Conservation (phyloP, 2,113 vertebrate genomes). For the Raja brachyura region DNA sequence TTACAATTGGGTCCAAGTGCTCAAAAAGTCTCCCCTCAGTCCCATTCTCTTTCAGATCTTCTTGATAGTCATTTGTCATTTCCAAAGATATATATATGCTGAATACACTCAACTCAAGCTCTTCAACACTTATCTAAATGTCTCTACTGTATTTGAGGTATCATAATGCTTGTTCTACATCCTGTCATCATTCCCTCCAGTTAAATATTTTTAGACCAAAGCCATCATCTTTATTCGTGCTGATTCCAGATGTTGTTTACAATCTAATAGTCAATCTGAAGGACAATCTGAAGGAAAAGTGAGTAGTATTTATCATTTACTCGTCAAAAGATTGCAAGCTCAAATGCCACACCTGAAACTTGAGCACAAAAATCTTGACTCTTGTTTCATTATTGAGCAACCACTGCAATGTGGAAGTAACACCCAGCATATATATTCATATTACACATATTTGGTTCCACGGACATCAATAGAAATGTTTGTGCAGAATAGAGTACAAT, state of each 20-base stretch:
- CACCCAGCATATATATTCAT: no score
- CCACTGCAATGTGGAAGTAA: no score
- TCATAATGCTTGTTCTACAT: not conserved
- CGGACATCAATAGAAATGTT: no score
- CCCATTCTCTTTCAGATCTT: not conserved
- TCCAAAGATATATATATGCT: not conserved
- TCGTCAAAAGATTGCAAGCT: no score
- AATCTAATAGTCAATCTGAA: not conserved
- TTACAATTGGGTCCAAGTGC: not conserved
- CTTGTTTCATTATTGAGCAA: no score
- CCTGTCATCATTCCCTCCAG: not conserved
- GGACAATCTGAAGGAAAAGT: not conserved
- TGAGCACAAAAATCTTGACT: no score
- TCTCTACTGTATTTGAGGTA: not conserved
- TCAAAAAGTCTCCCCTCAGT: no score
- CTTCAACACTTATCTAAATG: not conserved
- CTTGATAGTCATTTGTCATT: not conserved
- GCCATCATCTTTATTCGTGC: not conserved
- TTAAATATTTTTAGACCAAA: not conserved
- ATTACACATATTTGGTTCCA: no score
- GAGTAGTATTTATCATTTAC: no score
- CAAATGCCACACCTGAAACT: no score
- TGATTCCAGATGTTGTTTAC: not conserved
- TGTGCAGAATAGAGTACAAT: no score
- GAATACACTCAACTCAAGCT: not conserved